phyloP scores from a whole-genome alignment of 2,113 vertebrate genomes.

The Asarcornis scutulata region DNA sequence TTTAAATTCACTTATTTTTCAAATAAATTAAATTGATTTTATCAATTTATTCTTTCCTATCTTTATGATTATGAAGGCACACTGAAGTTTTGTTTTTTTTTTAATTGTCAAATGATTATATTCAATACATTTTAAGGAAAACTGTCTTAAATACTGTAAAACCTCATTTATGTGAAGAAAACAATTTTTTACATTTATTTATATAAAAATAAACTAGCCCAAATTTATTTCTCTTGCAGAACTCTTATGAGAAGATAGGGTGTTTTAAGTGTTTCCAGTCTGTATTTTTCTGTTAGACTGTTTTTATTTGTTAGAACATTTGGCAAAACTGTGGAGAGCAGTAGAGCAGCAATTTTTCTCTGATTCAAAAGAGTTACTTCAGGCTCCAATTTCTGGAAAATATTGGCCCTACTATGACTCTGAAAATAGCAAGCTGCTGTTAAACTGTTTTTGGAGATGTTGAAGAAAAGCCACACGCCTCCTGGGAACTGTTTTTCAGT shows the following conservation, averaged over 20 bases:
- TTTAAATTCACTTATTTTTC: neutral
- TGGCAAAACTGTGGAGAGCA: neutral
- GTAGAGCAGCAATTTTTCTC: neutral
- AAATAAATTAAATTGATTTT: neutral
- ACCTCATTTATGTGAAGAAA: neutral
- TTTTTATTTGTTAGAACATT: neutral
- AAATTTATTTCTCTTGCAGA: neutral
- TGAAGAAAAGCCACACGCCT: neutral
- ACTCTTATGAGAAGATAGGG: neutral
- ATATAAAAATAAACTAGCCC: neutral
- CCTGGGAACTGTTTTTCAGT: neutral
- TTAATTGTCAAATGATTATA: neutral
- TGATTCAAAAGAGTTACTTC: neutral
- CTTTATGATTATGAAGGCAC: neutral
- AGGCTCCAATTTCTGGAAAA: neutral
- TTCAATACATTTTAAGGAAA: neutral
- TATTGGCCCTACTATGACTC: neutral
- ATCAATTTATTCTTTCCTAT: neutral
- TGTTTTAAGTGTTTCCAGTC: neutral
- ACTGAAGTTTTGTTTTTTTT: neutral
- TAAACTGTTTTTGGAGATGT: neutral
- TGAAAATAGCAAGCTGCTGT: neutral
- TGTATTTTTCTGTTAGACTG: neutral
- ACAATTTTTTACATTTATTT: neutral
- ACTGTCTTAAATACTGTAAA: neutral